Evolutionary conservation across 2,113 vertebrate species (phyloP).

Genomic region (Apodemus speciosus): DNA sequence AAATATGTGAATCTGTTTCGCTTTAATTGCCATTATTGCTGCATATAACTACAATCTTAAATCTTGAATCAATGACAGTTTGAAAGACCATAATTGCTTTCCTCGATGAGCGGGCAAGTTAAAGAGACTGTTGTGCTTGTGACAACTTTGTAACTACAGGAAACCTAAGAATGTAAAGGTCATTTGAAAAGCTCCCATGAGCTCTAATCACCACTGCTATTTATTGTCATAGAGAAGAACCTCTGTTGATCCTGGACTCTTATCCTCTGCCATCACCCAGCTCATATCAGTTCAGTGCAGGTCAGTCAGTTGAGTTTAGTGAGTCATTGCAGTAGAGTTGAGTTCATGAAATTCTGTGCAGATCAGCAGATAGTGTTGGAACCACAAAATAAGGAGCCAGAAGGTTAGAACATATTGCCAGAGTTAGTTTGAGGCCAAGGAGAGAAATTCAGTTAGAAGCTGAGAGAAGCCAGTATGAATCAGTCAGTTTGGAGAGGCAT

Average conservation of each 20-base stretch:
- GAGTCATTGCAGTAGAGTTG: no score
- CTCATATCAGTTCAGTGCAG: no score
- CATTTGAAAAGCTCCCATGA: neutral
- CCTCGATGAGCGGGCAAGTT: neutral
- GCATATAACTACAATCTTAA: constrained; percentile 26
- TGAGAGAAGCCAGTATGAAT: no score
- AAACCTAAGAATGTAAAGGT: neutral
- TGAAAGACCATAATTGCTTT: neutral
- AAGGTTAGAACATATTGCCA: no score
- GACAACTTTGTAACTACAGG: neutral
- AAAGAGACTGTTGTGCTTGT: neutral
- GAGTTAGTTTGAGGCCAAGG: no score
- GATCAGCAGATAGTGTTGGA: no score
- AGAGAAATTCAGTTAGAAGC: no score
- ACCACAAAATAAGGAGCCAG: no score
- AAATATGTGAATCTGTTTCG: constrained; percentile 56
- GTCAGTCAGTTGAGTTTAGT: no score
- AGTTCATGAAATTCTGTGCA: no score
- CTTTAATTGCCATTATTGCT: constrained; percentile 57
- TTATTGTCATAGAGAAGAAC: neutral
- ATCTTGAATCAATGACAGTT: neutral
- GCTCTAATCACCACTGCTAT: neutral
- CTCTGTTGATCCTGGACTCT: neutral
- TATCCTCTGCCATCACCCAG: fast-evolving
- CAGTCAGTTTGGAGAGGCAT: no score